Evolutionary conservation across 2,113 vertebrate genomes (phyloP).

Genomic region (Lepus americanus): DNA sequence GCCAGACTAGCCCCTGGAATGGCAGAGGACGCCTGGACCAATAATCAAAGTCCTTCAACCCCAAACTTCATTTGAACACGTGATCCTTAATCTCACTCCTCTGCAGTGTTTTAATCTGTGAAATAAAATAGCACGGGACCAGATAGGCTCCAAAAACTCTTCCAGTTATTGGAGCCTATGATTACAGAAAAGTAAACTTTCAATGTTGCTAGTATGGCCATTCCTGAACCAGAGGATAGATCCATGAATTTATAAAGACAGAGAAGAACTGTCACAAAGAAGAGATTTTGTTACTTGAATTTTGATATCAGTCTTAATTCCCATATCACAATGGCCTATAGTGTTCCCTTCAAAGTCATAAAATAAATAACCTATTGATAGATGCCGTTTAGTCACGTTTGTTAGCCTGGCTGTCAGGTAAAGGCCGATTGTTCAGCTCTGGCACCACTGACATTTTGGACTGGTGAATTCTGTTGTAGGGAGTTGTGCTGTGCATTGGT

Average conservation of each 20-base stretch:
- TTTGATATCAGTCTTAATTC: slow-evolving; percentile 35
- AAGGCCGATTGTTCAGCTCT: neutral
- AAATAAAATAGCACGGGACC: slow-evolving; percentile 3
- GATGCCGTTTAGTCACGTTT: neutral
- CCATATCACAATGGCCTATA: neutral
- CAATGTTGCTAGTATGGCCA: neutral
- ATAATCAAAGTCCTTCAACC: neutral
- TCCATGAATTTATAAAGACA: neutral
- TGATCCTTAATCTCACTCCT: slow-evolving; percentile 1
- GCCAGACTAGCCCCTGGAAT: neutral
- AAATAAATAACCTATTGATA: slow-evolving; percentile 10
- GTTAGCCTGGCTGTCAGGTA: neutral
- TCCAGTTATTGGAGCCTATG: neutral
- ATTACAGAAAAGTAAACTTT: slow-evolving; percentile 33
- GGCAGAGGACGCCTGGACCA: slow-evolving; percentile 49
- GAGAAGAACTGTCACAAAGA: neutral
- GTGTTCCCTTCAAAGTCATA: neutral
- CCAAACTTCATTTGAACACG: neutral
- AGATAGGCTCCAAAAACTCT: neutral
- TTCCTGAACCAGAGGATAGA: neutral
- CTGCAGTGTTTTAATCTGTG: neutral
- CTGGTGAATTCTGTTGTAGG: neutral
- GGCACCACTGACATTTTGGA: neutral
- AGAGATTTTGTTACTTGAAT: slow-evolving; percentile 25
- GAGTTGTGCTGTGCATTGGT: neutral